Percentiles rank a stretch among this genome's conserved stretches.
Conservation (phyloP, 2,113 vertebrate genomes). For the Lophotis ruficrista region DNA sequence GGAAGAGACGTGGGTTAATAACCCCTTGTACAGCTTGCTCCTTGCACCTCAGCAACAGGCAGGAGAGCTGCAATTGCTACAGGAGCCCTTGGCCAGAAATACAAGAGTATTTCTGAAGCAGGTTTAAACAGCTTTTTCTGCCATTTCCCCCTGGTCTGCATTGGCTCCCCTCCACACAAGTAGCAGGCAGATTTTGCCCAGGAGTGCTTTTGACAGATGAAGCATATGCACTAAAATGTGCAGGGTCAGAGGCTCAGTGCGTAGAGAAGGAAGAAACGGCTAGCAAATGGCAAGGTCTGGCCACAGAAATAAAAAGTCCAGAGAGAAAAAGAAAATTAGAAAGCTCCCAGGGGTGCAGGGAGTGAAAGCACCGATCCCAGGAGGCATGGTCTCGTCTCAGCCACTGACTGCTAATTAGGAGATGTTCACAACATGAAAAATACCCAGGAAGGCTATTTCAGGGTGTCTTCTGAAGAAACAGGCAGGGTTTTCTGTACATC, state of each 20-base stretch:
- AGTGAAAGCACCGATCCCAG: neutral
- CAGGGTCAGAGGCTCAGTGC: neutral
- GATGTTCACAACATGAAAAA: neutral
- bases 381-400: neutral
- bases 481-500: neutral
- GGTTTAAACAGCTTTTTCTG: neutral
- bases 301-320: neutral
- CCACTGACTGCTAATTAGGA: neutral
- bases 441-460: neutral
- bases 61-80: neutral
- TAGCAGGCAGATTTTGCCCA: neutral
- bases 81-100: neutral
- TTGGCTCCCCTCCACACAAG: neutral
- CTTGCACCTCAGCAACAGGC: neutral
- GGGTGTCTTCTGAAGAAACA: neutral
- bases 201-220: neutral
- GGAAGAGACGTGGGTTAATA: neutral
- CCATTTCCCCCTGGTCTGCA: neutral
- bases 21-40: neutral
- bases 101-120: neutral
- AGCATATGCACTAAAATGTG: neutral
- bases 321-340: neutral
- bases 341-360: neutral
- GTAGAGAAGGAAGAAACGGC: neutral
- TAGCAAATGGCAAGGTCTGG: neutral